Percentiles rank a stretch among this genome's conserved stretches.
Evolutionary conservation across 2,888 invertebrate genomes (phyloP).

Genomic region (Leptinotarsa peninsularis): DNA sequence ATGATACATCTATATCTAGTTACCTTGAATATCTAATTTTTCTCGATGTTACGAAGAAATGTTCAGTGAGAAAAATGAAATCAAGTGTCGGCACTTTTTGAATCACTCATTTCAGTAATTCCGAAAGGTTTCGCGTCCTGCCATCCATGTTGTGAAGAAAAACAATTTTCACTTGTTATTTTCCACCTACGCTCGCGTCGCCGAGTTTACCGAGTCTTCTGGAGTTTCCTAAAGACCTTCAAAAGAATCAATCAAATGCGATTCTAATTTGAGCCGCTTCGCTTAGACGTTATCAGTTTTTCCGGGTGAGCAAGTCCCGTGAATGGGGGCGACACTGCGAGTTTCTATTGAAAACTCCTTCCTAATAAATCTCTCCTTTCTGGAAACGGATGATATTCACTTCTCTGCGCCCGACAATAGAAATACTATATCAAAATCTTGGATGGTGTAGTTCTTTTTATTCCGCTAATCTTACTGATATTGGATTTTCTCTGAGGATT

Average conservation of each 20-base stretch:
- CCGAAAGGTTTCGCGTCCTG: too few species aligned
- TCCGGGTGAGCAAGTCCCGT: conserved; percentile 51
- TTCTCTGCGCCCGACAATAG: conserved; percentile 47
- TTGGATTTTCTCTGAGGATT: conserved; percentile 18
- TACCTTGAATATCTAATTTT: too few species aligned
- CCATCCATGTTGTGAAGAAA: too few species aligned
- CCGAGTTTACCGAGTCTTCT: background rate
- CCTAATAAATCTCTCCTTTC: conserved; percentile 50
- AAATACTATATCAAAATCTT: conserved; percentile 48
- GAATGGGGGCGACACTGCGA: conserved; percentile 53
- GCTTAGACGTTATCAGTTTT: conserved; percentile 58
- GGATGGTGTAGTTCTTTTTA: conserved; percentile 37
- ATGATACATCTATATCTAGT: too few species aligned
- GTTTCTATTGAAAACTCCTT: conserved; percentile 44
- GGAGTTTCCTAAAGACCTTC: conserved; percentile 29
- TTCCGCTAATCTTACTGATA: conserved; percentile 25
- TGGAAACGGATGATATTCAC: conserved; percentile 50
- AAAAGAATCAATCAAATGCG: conserved; percentile 51
- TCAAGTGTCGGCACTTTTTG: too few species aligned
- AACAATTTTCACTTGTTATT: background rate
- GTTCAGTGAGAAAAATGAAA: too few species aligned
- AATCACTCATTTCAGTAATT: too few species aligned
- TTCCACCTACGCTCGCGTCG: conserved; percentile 13
- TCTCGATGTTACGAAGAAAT: too few species aligned
- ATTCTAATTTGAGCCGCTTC: conserved; percentile 48